phyloP scores from a whole-genome alignment of 2,888 invertebrate species.

The Lampropteryx suffumata region DNA sequence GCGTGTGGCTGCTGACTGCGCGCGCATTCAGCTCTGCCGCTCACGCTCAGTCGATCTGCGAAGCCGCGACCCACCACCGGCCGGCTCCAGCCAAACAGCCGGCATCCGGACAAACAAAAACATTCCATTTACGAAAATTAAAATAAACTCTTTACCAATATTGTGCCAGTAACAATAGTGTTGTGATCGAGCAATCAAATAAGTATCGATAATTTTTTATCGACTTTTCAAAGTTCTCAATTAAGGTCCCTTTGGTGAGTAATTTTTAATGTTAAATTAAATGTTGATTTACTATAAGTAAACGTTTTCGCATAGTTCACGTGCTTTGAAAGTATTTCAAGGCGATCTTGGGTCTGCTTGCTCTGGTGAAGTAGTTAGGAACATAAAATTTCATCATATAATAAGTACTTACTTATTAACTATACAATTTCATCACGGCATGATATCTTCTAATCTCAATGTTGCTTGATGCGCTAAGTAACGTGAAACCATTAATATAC shows the following conservation, averaged over 20 bases:
- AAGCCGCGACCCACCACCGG: slow-evolving; percentile 62
- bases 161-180: slow-evolving; percentile 33
- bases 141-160: slow-evolving; percentile 15
- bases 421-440: slow-evolving; percentile 39
- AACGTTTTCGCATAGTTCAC: slow-evolving; percentile 76
- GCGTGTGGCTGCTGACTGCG: slow-evolving; percentile 48
- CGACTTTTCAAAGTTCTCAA: slow-evolving; percentile 24
- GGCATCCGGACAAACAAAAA: slow-evolving; percentile 41
- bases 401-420: slow-evolving; percentile 35
- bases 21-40: slow-evolving; percentile 47
- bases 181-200: slow-evolving; percentile 28
- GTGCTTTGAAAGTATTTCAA: slow-evolving; percentile 81
- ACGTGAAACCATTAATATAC: slow-evolving; percentile 11
- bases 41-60: slow-evolving; percentile 67
- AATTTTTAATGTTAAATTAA: slow-evolving; percentile 60
- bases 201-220: slow-evolving; percentile 21
- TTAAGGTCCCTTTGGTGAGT: slow-evolving; percentile 50
- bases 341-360: slow-evolving; percentile 63
- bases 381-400: slow-evolving; percentile 39
- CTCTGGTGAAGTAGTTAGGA: slow-evolving; percentile 51
- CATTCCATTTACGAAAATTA: slow-evolving; percentile 32
- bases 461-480: slow-evolving; percentile 8
- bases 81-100: slow-evolving; percentile 44
- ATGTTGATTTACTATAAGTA: slow-evolving; percentile 62
- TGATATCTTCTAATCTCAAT: slow-evolving; percentile 23